Conservation (phyloP, 2,888 invertebrate species). For the Leucophenga maculata region DNA sequence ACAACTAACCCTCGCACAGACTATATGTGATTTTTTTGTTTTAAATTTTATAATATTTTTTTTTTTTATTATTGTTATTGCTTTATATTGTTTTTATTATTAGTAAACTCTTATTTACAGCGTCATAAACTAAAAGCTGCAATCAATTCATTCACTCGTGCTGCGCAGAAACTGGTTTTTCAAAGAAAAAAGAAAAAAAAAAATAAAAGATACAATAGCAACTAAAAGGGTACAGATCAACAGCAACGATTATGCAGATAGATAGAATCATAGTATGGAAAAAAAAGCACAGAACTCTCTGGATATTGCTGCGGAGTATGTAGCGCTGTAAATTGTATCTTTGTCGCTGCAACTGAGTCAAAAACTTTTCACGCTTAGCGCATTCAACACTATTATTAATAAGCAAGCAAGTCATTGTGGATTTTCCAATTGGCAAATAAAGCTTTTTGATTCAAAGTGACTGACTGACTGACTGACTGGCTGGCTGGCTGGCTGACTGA, state of each 20-base stretch:
- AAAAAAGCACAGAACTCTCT: conserved; percentile 29
- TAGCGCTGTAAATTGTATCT: background rate
- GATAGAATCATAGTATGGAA: background rate
- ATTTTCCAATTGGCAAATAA: conserved; percentile 50
- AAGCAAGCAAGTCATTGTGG: conserved; percentile 62
- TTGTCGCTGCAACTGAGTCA: conserved; percentile 13
- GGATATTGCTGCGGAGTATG: background rate
- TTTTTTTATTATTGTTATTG: conserved; percentile 21
- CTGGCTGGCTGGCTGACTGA: no score
- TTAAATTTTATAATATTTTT: background rate
- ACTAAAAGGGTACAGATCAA: background rate
- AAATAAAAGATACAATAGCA: no score
- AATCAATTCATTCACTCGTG: conserved; percentile 40
- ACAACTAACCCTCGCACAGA: no score
- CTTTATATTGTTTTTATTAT: conserved; percentile 29
- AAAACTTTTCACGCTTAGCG: conserved; percentile 12
- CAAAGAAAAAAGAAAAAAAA: no score
- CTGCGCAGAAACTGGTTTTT: conserved; percentile 55
- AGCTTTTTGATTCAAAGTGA: conserved; percentile 35
- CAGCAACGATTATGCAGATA: no score
- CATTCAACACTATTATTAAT: conserved; percentile 55
- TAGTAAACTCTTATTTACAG: conserved; percentile 39
- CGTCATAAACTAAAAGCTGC: conserved; percentile 40
- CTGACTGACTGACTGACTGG: no score
- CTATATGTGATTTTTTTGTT: background rate